These are phyloP conservation scores for Heterocephalus glaber DNA, from an alignment of 2,113 vertebrate species.

Conservation along the genomic window DNA sequence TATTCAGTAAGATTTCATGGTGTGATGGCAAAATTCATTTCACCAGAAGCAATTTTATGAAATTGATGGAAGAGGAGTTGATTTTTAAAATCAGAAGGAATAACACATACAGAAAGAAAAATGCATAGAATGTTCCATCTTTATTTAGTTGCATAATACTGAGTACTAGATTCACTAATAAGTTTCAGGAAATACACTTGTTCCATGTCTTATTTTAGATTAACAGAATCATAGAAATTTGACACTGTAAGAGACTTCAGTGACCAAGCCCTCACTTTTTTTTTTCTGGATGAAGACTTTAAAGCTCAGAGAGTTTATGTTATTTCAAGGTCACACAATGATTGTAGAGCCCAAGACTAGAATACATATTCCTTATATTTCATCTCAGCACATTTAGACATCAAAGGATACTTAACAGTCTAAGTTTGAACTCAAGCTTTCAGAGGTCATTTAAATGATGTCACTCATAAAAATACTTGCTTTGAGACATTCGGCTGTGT, in stretches of 20 bases:
- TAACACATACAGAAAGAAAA: slow-evolving; percentile 26
- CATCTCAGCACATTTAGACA: slow-evolving; percentile 3
- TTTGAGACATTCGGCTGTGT: slow-evolving; percentile 37
- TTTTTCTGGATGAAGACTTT: background rate
- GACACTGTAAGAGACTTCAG: background rate
- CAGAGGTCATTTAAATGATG: slow-evolving; percentile 38
- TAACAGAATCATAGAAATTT: slow-evolving; percentile 32
- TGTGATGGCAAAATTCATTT: background rate
- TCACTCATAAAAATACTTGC: slow-evolving; percentile 39
- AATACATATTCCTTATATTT: background rate
- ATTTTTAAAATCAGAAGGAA: slow-evolving; percentile 34
- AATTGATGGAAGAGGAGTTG: background rate
- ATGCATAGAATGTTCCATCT: background rate
- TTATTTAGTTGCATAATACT: background rate
- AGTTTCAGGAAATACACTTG: background rate
- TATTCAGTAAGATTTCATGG: background rate
- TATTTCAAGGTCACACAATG: slow-evolving; percentile 24
- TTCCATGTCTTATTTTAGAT: background rate
- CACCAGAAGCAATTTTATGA: background rate
- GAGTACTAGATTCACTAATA: background rate
- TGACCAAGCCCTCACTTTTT: background rate
- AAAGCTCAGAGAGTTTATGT: background rate
- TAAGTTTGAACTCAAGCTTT: slow-evolving; percentile 61
- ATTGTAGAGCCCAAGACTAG: background rate
- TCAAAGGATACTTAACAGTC: slow-evolving; percentile 65